Evolutionary conservation across 2,113 vertebrate genomes (phyloP), one percentile per base, ranked within the genome.

Genomic region (Tinamus guttatus): DNA sequence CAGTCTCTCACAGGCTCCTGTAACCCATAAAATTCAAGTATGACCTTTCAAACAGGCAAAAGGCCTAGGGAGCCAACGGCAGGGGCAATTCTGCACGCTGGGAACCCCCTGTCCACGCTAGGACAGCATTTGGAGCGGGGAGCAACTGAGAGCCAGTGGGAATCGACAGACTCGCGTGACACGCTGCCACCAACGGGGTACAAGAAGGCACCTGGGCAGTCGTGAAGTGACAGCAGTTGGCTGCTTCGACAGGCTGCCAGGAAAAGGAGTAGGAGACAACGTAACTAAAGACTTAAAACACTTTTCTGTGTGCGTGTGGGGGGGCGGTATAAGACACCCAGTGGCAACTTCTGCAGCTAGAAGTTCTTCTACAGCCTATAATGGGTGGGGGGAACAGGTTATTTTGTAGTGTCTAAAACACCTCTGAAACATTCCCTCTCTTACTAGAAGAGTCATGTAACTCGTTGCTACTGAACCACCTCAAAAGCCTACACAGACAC

Each of bases 61-160:
- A 67, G n/a, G 18, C 5, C 45, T 74, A 54, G 36, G 54, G 71
- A 94, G 9, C 47, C 63, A 77, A 32, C 25, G 93, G 32, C 78
- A 89, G 18, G 0, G 0, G 38, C 25, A 74, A 91, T 63, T 32
- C 47, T 3, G 3, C 24, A 63, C 30, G 47, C 80, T 2, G 7
- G 0, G 17, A 76, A 49, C 11, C 0, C 47, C 28, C 56, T 24
- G 49, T 49, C 68, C 83, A 3, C 1, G 12, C 25, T 27, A 19
- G 45, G 64, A 70, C 27, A 60, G 56, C 32, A 59, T 0, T 3
- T 7, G 30, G 52, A 75, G 67, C 2, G 81, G 69, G 74, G 58
- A 81, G 76, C 74, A 83, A 79, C 75, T 56, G 34, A 22, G 32
- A 76, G 45, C 77, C 59, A 85, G 79, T 43, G 52, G 45, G 59